Evolutionary conservation across 1,140 invertebrate species (phyloP), one percentile per base, ranked within the genome.

Genomic region (Sesamia nonagrioides): DNA sequence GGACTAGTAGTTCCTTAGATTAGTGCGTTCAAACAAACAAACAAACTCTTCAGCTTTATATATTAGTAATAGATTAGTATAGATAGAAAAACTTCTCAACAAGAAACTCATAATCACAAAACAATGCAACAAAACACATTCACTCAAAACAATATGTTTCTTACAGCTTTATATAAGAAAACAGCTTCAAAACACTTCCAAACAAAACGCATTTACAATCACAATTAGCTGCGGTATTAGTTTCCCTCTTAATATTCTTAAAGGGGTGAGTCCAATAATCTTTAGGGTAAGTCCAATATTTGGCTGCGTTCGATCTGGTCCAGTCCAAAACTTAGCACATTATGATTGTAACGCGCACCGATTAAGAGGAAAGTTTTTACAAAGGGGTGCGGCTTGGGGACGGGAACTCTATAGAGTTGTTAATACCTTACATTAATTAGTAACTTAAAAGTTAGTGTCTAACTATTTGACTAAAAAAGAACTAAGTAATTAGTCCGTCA

Each of bases 301-400:
- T 84, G 88, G 89, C 78, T 18, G 8, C 17, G 61, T 66, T 69
- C 66, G 66, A 69, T 69, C 66, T 48, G 18, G 72, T 61, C 58
- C 58, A 89, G 71, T 63, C 7, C 79, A 77, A 84, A 94, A 94
- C 87, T 94, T 94, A 68, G 86, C 86, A 84, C 88, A 88, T 94
- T 92, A 90, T 85, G 84, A 91, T 91, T 87, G 88, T 93, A 92
- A 93, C 91, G 88, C 90, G 85, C 88, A 90, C 86, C 91, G 91
- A 94, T 94, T 94, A 93, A 92, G 89, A 89, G 83, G 77, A 91
- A 94, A 94, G 88, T 94, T 94, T 94, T 94, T 94, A 88, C 83
- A 83, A 93, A 94, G 89, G 91, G 93, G 91, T 88, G 89, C 91
- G 86, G 85, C 80, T 13, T 74, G 80, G 68, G 68, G 77, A 77